Conservation (phyloP, 2,113 vertebrate genomes). For the Laticauda colubrina region DNA sequence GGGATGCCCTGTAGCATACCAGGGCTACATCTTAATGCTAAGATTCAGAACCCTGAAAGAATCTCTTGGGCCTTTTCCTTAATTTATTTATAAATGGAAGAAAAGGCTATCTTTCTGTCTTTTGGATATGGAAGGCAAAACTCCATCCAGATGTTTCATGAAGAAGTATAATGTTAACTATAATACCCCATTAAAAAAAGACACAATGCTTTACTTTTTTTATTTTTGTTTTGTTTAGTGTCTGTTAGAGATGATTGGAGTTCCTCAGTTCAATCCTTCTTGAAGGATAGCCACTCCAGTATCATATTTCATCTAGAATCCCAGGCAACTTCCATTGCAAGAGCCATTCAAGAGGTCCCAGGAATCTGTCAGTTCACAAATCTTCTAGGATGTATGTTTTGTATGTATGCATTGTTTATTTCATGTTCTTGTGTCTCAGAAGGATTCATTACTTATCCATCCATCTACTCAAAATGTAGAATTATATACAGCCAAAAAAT, state of each 20-base stretch:
- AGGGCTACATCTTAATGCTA: not conserved
- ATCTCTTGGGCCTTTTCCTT: not conserved
- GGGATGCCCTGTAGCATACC: not conserved
- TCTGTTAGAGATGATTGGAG: not conserved
- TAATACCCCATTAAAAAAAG: not conserved
- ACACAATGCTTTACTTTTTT: not conserved
- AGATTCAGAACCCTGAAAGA: not conserved
- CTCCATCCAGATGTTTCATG: not conserved
- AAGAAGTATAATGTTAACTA: not conserved
- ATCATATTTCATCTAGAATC: slow-evolving; percentile 61
- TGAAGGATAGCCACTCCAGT: not conserved
- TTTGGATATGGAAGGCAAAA: not conserved
- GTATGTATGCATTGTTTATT: slow-evolving; percentile 38
- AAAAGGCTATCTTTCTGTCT: not conserved
- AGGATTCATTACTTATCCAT: slow-evolving; percentile 28
- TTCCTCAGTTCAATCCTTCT: not conserved
- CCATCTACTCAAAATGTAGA: not conserved
- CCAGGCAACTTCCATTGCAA: slow-evolving; percentile 56
- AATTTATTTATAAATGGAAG: not conserved
- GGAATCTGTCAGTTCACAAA: slow-evolving; percentile 57
- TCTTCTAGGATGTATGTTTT: slow-evolving; percentile 29
- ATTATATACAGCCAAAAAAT: slow-evolving; percentile 33
- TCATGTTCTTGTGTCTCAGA: slow-evolving; percentile 41
- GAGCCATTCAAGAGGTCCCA: slow-evolving; percentile 50
- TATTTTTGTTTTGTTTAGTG: not conserved